Base-by-base conservation (phyloP, 30 jellyfish, hydroid and myxozoan species). In the Chrysaora quinquecirrha region DNA sequence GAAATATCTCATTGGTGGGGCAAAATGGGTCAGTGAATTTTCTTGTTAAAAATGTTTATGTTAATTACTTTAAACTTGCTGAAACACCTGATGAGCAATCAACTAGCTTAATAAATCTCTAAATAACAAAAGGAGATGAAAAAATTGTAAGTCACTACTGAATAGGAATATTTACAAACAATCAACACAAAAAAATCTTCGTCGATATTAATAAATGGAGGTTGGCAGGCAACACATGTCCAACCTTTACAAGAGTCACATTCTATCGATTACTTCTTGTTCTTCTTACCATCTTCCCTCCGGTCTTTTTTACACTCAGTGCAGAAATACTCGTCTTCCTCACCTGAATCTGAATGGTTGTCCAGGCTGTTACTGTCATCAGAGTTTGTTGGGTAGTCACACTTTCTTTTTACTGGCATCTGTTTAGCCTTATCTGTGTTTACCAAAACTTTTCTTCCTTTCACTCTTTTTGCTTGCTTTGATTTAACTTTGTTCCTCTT, bases 151-250 rank as follows among this genome's bases (percentile, higher is more conserved):
- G n/a, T n/a, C n/a, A n/a, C n/a, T n/a, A n/a, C n/a, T n/a, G n/a
- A n/a, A n/a, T n/a, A n/a, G n/a, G n/a, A n/a, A n/a, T n/a, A n/a
- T n/a, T n/a, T n/a, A n/a, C n/a, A n/a, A n/a, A n/a, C n/a, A n/a
- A n/a, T n/a, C n/a, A n/a, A n/a, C n/a, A n/a, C n/a, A n/a, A n/a
- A n/a, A n/a, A n/a, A n/a, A n/a, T n/a, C n/a, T n/a, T n/a, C n/a
- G n/a, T n/a, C n/a, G n/a, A n/a, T n/a, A n/a, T n/a, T n/a, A n/a
- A n/a, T n/a, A n/a, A n/a, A n/a, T n/a, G n/a, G n/a, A n/a, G 72
- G 72, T 25, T 19, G 72, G 72, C 72, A 58, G 31, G 21, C 20
- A 20, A 58, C 31, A 58, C 72, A 58, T 58, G 72, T 58, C 72
- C 72, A 58, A 25, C 72, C 6, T 58, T 20, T 25, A 58, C 72